Evolutionary conservation across 2,888 invertebrate species (phyloP).

Genomic region (Macrophya annulata): DNA sequence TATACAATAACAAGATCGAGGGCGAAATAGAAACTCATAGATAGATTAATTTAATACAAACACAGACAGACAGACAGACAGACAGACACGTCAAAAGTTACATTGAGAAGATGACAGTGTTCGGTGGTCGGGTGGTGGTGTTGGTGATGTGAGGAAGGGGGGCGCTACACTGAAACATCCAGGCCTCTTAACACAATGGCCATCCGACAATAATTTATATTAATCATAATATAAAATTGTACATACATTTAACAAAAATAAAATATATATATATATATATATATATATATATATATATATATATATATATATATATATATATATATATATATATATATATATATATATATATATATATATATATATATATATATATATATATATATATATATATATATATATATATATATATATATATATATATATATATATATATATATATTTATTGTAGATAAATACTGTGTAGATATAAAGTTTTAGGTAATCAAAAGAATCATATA

Average conservation of each 20-base stretch:
- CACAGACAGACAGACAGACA: slow-evolving; percentile 68
- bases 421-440: too few relatives aligned
- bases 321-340: too few relatives aligned
- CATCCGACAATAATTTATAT: slow-evolving; percentile 70
- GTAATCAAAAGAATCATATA: too few relatives aligned
- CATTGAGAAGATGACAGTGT: slow-evolving; percentile 77
- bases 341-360: too few relatives aligned
- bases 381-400: too few relatives aligned
- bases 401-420: too few relatives aligned
- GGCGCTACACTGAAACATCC: slow-evolving; percentile 77
- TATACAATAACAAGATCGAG: not conserved
- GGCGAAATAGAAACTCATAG: slow-evolving; percentile 56
- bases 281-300: too few relatives aligned
- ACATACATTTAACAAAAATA: not conserved
- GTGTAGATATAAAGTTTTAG: too few relatives aligned
- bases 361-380: too few relatives aligned
- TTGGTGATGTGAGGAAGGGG: slow-evolving; percentile 77
- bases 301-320: too few relatives aligned
- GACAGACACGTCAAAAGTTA: slow-evolving; percentile 72
- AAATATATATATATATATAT: not conserved
- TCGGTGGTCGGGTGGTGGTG: slow-evolving; percentile 76
- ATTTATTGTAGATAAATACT: too few relatives aligned
- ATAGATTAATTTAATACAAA: slow-evolving; percentile 19
- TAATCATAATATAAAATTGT: slow-evolving; percentile 59
- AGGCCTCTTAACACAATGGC: slow-evolving; percentile 75